Base-by-base conservation (phyloP, 2,888 invertebrate species). In the Helleia helle region DNA sequence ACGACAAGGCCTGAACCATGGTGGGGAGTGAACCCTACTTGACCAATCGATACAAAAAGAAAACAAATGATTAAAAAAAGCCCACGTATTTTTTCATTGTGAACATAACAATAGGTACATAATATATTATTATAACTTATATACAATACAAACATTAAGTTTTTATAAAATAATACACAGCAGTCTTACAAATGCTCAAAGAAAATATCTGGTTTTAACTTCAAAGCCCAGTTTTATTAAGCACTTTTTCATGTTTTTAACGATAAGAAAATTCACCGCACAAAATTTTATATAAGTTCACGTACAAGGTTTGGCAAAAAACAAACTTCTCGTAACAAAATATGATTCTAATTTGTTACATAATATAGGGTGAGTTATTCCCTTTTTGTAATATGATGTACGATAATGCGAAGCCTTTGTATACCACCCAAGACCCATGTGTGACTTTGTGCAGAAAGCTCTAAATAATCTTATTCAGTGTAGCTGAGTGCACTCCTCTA, bases 401-500 rank as follows among this genome's bases (percentile, higher is more conserved):
- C 39, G 39, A 12, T 39, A 39, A 39, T 39, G 39, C 39, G 30
- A 25, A 25, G 30, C 39, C 42, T 42, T 42, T 42, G 42, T 42
- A 14, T 28, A 39, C 29, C 24, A 24, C 25, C 24, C 39, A 30
- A 39, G 30, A 39, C 30, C 39, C 39, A 39, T 46, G 43, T 46
- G 43, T 46, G 43, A 48, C 44, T 59, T 55, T 55, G 57, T 52
- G 50, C 50, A 42, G 36, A 41, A 38, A 41, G 49, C 56, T 53
- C 52, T 53, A 56, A 61, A 60, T 69, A 67, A 69, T 60, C 62
- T 60, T 60, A 61, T 67, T 60, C 54, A 46, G 39, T 53, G 40
- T 37, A 46, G 50, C 48, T 45, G 51, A 52, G 54, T 49, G 54
- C 50, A 52, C 48, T 50, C 40, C 45, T 43, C 41, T 46, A 37